Conservation (phyloP, 1,140 invertebrate species). For the Eueides isabella region DNA sequence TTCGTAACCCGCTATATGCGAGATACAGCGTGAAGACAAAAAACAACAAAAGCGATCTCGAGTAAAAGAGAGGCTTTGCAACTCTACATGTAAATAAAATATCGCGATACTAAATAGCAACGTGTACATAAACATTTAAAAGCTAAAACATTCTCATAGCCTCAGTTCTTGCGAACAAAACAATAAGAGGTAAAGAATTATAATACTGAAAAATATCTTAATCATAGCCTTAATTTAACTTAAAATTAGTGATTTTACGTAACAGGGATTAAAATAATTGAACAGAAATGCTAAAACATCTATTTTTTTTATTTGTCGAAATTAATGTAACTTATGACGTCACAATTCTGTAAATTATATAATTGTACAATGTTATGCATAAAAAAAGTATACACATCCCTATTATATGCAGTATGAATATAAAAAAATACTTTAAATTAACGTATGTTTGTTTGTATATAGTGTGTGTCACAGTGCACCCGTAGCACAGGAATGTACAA, state of each 20-base stretch:
- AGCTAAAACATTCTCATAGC: conserved; percentile 49
- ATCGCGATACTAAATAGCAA: conserved; percentile 19
- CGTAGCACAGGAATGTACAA: conserved; percentile 78
- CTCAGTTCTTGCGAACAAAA: conserved; percentile 33
- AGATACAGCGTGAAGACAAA: too few relatives aligned
- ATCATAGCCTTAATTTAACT: conserved; percentile 28
- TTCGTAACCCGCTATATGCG: too few relatives aligned
- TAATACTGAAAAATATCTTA: conserved; percentile 35
- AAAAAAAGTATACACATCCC: neutral
- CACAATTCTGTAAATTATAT: too few relatives aligned
- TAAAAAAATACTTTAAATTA: conserved; percentile 5
- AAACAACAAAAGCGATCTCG: too few relatives aligned
- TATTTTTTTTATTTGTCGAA: neutral
- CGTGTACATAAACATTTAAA: conserved; percentile 31
- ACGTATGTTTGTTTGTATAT: conserved; percentile 8
- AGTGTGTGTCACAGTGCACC: conserved; percentile 49
- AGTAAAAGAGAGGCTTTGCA: neutral
- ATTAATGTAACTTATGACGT: too few relatives aligned
- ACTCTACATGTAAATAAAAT: neutral
- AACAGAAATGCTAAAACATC: neutral
- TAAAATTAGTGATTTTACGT: neutral
- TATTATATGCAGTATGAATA: neutral
- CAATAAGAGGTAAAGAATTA: conserved; percentile 19
- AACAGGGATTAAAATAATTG: neutral
- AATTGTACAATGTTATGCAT: neutral